These are phyloP conservation scores for Drosophila insularis DNA, from an alignment of 1,140 invertebrate species.

Conservation along the genomic window DNA sequence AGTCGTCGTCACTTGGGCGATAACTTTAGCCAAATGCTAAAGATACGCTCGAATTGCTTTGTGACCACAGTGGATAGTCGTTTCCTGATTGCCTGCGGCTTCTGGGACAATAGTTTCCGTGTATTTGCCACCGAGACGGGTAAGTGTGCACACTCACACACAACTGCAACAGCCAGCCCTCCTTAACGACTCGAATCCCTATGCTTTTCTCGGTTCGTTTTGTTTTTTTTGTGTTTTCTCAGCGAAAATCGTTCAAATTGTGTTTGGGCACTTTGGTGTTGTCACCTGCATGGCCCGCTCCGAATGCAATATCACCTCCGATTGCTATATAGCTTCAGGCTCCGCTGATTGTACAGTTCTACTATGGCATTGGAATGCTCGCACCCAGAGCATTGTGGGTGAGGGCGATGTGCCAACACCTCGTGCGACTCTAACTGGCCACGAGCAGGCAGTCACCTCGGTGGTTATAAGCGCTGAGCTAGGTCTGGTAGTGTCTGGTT, in stretches of 20 bases:
- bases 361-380: constrained; percentile 99
- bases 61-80: constrained; percentile 98
- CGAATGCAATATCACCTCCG: constrained; percentile 98
- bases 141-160: constrained; percentile 83
- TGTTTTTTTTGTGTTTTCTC: constrained; percentile 56
- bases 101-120: constrained; percentile 99
- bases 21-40: constrained; percentile 97
- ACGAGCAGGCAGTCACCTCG: constrained; percentile 96
- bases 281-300: constrained; percentile 98
- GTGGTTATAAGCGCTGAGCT: constrained; percentile 98
- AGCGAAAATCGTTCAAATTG: constrained; percentile 98
- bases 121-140: constrained; percentile 97
- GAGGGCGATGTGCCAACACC: constrained; percentile 97
- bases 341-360: constrained; percentile 98
- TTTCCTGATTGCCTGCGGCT: constrained; percentile 98
- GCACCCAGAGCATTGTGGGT: constrained; percentile 97
- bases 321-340: constrained; percentile 99
- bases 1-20: constrained; percentile 95
- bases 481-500: constrained; percentile 97
- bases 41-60: constrained; percentile 96
- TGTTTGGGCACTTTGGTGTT: constrained; percentile 99
- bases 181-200: too few relatives aligned
- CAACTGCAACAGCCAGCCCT: neutral
- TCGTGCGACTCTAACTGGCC: constrained; percentile 97
- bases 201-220: neutral